Evolutionary conservation across 2,113 vertebrate genomes (phyloP), one percentile per base, ranked within the genome.

Genomic region (Artemisiospiza belli): DNA sequence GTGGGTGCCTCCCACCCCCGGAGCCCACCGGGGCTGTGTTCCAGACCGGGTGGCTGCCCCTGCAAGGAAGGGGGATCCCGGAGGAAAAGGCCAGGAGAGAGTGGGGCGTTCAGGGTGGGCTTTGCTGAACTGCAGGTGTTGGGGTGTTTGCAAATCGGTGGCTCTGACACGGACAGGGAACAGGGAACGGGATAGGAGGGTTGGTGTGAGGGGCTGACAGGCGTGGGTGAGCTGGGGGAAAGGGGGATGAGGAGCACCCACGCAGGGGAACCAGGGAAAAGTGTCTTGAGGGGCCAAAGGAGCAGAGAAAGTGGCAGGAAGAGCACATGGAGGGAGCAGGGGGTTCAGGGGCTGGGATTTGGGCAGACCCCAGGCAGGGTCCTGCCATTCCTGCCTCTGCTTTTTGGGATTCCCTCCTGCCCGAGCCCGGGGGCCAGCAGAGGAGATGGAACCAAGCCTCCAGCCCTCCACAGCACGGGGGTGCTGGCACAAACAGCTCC

Each of bases 341-440:
- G 31, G 39, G 78, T 23, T 31, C 9, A 0, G 1, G 35, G 49
- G 72, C 63, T 9, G 58, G 31, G 5, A 0, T 69, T 12, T 4
- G 5, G 37, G 67, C 61, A 85, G 51, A 9, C 9, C 64, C 8
- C 12, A 31, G 51, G 37, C 33, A 58, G 46, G 5, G 52, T 76
- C 17, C 58, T 11, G 13, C 46, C 20, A 5, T 43, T 37, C 12
- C 66, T 49, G 16, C 35, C 28, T 37, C 25, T 31, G 58, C 18
- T 70, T 27, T 52, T 41, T 0, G 9, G 70, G 28, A 28, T 1
- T 44, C 18, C 27, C 22, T 37, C 23, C 59, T 83, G 64, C 44
- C 41, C 2, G 0, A 22, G 10, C 5, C 21, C 0, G 4, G 37
- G 33, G n/a, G 20, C 22, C 49, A 66, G 27, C 31, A 2, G 61